Evolutionary conservation across 1,140 invertebrate species (phyloP), one percentile per base, ranked within the genome.

Genomic region (Tetramorium parvispinum): DNA sequence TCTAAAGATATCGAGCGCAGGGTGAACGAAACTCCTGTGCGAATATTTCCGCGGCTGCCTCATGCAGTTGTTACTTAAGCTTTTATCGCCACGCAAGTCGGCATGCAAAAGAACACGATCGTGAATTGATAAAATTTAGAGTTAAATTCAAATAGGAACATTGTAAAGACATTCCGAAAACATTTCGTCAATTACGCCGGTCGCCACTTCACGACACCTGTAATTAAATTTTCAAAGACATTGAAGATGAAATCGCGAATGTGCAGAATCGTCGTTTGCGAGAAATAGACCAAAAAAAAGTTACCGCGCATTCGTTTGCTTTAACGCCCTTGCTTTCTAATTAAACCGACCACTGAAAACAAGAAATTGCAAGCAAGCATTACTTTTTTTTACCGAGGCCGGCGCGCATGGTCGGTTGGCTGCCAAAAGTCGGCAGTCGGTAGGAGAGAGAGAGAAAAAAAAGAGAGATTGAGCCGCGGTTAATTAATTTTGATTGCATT

Each of bases 281-380:
- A 87, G 51, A 4, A 16, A n/a, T 27, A 6, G 37, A 3, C 55
- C 68, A 81, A 85, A 73, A 55, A 40, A 55, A 73, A 55, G 79
- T 85, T 63, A 76, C 61, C 10, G 24, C 55, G 46, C 81, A 71
- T 91, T 91, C 79, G 81, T 91, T 91, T 89, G 89, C 81, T 91
- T 91, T 91, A 91, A 91, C 90, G 88, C 87, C 89, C 66, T 87
- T 85, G 66, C 78, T 82, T 91, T 91, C 90, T 91, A 91, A 91
- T 91, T 91, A 91, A 91, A 89, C 85, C 81, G 37, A 91, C 70
- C 70, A 63, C 65, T 87, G 66, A 82, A 85, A 87, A 85, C 75
- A 59, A 81, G 66, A 87, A 66, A 63, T 40, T 37, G 79, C 53
- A 51, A 82, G 63, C 82, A 27, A 43, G 21, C 6, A n/a, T n/a